These are phyloP conservation scores for Nerophis lumbriciformis DNA, from an alignment of 2,113 vertebrate genomes.

Conservation along the genomic window DNA sequence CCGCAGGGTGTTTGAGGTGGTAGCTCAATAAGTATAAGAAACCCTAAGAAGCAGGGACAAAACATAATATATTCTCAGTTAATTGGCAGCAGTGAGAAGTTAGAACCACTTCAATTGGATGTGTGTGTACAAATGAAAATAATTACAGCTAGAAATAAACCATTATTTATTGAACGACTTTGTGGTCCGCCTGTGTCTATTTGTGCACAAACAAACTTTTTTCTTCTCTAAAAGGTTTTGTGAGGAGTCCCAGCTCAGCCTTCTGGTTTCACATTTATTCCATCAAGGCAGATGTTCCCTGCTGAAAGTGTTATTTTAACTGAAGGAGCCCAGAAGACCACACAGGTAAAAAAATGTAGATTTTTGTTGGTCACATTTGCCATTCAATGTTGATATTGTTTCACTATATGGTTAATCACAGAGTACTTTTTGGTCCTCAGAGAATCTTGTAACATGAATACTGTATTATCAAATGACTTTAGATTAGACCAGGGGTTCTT, in stretches of 20 bases:
- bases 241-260: constrained; percentile 56
- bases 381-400: not conserved
- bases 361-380: constrained; percentile 17
- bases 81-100: not conserved
- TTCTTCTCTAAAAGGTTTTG: constrained; percentile 51
- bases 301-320: constrained; percentile 60
- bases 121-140: too few relatives aligned
- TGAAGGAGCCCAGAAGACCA: constrained; percentile 11
- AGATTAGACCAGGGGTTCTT: too few relatives aligned
- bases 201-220: not conserved
- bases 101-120: not conserved
- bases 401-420: not conserved
- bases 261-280: constrained; percentile 80
- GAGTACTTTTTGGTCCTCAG: too few relatives aligned
- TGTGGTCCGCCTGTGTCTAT: not conserved
- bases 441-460: not conserved
- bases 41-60: not conserved
- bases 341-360: constrained; percentile 37
- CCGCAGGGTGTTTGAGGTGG: constrained; percentile 14
- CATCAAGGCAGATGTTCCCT: constrained; percentile 77
- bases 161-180: too few relatives aligned
- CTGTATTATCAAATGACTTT: not conserved
- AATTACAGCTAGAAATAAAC: too few relatives aligned
- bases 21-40: constrained; percentile 8
- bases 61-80: not conserved